Conservation (phyloP, 2,888 invertebrate species). For the Philhelius pedissequus region DNA sequence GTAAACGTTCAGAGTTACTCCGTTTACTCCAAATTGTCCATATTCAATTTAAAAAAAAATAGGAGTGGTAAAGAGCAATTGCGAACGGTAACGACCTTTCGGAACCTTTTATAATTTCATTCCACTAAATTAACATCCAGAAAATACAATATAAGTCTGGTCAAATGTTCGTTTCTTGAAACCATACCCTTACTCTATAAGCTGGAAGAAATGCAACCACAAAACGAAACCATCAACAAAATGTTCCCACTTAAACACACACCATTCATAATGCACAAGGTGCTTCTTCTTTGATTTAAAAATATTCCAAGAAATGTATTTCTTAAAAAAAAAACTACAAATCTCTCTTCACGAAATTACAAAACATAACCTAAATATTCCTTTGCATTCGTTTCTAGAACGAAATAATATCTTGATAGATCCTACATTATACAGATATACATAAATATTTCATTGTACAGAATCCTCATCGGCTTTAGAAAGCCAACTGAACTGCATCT, state of each 20-base stretch:
- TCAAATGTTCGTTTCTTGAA: too few relatives aligned
- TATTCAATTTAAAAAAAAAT: too few relatives aligned
- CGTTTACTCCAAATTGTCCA: too few relatives aligned
- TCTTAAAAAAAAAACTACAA: background rate
- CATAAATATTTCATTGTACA: background rate
- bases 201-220: too few relatives aligned
- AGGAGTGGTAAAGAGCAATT: too few relatives aligned
- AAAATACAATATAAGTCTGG: too few relatives aligned
- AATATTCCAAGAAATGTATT: background rate
- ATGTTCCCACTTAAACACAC: background rate
- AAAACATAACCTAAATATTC: slow-evolving; percentile 14
- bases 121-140: too few relatives aligned
- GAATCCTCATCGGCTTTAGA: slow-evolving; percentile 46
- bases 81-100: too few relatives aligned
- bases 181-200: too few relatives aligned
- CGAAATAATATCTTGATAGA: slow-evolving; percentile 11
- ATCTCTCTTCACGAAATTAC: background rate
- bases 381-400: slow-evolving; percentile 22
- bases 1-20: too few relatives aligned
- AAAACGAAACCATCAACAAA: background rate
- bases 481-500: slow-evolving; percentile 34
- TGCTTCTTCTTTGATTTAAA: background rate
- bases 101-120: too few relatives aligned
- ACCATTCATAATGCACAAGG: background rate
- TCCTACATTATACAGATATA: background rate